Evolutionary conservation across 2,888 invertebrate species (phyloP), one percentile per base, ranked within the genome.

Genomic region (Brachyptera putata): DNA sequence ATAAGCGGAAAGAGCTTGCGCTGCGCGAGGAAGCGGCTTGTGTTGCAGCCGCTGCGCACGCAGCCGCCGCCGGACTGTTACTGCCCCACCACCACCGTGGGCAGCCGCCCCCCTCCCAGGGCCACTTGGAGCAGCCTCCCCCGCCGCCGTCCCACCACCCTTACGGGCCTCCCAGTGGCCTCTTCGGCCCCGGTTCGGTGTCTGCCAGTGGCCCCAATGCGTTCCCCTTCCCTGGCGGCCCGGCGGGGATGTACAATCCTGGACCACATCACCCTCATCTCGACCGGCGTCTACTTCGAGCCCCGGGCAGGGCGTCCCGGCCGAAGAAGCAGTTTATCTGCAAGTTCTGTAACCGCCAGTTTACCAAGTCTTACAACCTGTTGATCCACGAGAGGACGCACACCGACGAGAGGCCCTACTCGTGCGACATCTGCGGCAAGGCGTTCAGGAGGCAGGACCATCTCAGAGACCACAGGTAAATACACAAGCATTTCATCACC

Each of bases 321-420:
- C 95, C 95, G 16, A 96, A 96, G 75, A 97, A 97, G 74, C 95
- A 98, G 76, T 98, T 96, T 76, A 97, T 98, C 72, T 98, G 98
- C 79, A 94, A 95, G 78, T 98, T 92, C 77, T 98, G 98, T 75
- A 91, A 92, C 74, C 84, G 98, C n/a, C 95, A 96, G 74, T 98
- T 98, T 76, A 97, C 97, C 63, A 98, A 98, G 78, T 94, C 93
- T 18, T 98, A 95, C 78, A 98, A 98, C 77, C 80, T 98, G 71
- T 80, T 97, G 68, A 98, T 98, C 69, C 98, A 98, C 80, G 97
- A 97, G 73, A 80, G 96, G 70, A 98, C 97, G 1, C 97, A 98
- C 73, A 98, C 97, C 3, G 95, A 97, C 72, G 98, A 98, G 76
- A 79, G 98, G 60, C 97, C 98, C 0, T 98, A 95, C 75, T 91